Evolutionary conservation across 2,888 invertebrate genomes (phyloP).

Genomic region (Dendrolimus houi): DNA sequence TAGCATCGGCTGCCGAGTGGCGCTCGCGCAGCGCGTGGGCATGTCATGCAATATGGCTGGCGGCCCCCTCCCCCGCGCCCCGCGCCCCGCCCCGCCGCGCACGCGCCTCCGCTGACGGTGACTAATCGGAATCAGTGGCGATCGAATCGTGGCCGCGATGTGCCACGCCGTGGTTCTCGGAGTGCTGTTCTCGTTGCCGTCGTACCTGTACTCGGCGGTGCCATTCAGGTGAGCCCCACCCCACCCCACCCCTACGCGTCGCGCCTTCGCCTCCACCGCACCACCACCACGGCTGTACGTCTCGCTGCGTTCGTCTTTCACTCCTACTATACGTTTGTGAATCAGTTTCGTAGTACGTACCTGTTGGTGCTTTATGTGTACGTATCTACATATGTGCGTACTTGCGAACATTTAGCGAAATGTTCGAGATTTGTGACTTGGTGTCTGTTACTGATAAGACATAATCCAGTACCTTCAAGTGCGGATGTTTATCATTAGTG

Average conservation of each 20-base stretch:
- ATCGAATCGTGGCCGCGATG: conserved; percentile 39
- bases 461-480: too few species aligned
- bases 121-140: background rate
- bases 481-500: too few species aligned
- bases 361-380: too few species aligned
- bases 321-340: too few species aligned
- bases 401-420: background rate
- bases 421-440: background rate
- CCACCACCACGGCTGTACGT: too few species aligned
- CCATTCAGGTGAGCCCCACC: conserved; percentile 58
- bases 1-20: background rate
- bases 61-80: background rate
- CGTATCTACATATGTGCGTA: background rate
- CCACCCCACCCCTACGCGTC: conserved; percentile 14
- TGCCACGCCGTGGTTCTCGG: conserved; percentile 66
- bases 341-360: too few species aligned
- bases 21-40: background rate
- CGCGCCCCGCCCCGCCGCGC: background rate
- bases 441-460: background rate
- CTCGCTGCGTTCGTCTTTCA: too few species aligned
- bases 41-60: background rate
- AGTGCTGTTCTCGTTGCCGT: conserved; percentile 61
- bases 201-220: conserved; percentile 60
- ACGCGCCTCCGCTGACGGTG: background rate
- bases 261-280: conserved; percentile 2